Conservation (phyloP, 1,140 invertebrate genomes). For the Sesamia nonagrioides region DNA sequence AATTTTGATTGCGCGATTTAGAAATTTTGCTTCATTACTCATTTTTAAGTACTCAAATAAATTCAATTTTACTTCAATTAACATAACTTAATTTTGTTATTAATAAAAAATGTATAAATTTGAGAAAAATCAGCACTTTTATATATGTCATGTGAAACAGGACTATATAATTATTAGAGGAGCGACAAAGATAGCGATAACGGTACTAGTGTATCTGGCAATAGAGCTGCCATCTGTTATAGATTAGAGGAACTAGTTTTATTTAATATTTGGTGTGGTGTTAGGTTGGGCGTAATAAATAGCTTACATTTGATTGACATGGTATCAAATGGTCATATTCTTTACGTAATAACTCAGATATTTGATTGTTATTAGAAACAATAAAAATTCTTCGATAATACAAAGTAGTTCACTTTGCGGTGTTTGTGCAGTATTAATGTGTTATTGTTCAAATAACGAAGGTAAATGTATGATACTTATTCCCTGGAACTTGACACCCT, state of each 20-base stretch:
- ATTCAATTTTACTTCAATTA: neutral
- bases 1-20: conserved; percentile 55
- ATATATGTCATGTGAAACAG: neutral
- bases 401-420: too few relatives aligned
- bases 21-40: neutral
- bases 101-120: neutral
- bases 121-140: neutral
- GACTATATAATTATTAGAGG: neutral
- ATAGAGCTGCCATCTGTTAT: conserved; percentile 28
- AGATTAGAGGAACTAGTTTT: neutral
- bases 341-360: neutral
- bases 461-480: too few relatives aligned
- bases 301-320: neutral
- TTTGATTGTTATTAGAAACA: too few relatives aligned
- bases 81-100: neutral
- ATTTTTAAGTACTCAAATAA: neutral
- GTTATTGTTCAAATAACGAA: too few relatives aligned
- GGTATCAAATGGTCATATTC: neutral
- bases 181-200: neutral
- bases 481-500: too few relatives aligned
- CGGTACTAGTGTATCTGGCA: neutral
- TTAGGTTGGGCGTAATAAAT: neutral
- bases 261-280: neutral
- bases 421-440: too few relatives aligned
- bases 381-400: too few relatives aligned